These are phyloP conservation scores for Gila orcuttii DNA, from an alignment of 2,113 vertebrate species.

Conservation along the genomic window DNA sequence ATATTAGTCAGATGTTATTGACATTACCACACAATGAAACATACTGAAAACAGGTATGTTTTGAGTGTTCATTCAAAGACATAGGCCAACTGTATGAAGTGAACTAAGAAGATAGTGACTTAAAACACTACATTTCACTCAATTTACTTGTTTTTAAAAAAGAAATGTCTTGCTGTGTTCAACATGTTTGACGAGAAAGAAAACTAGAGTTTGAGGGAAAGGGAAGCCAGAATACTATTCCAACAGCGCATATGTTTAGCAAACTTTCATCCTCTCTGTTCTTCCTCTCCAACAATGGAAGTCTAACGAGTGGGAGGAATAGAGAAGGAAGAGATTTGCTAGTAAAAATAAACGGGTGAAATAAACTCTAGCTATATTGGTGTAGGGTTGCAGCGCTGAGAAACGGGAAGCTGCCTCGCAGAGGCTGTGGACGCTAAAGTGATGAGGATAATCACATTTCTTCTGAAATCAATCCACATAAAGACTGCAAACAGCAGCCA, in stretches of 20 bases:
- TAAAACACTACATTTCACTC: neutral
- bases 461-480: conserved; percentile 59
- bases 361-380: conserved; percentile 57
- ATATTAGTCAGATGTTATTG: neutral
- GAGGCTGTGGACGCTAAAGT: conserved; percentile 57
- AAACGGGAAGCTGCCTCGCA: conserved; percentile 58
- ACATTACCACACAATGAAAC: neutral
- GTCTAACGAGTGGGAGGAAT: conserved; percentile 56
- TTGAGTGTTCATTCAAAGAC: neutral
- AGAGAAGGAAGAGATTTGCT: conserved; percentile 66
- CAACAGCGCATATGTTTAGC: conserved; percentile 15
- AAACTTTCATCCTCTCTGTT: conserved; percentile 47
- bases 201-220: conserved; percentile 18
- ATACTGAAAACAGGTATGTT: neutral
- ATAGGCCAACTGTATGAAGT: neutral
- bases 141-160: neutral
- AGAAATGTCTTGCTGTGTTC: neutral
- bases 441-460: conserved; percentile 61
- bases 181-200: conserved; percentile 15
- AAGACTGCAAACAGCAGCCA: conserved; percentile 50
- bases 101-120: neutral
- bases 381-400: conserved; percentile 64
- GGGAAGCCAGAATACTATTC: conserved; percentile 24
- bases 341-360: conserved; percentile 75
- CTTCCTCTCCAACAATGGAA: conserved; percentile 63